These are phyloP conservation scores for Horisme vitalbata DNA, from an alignment of 2,888 invertebrate genomes.

Conservation along the genomic window DNA sequence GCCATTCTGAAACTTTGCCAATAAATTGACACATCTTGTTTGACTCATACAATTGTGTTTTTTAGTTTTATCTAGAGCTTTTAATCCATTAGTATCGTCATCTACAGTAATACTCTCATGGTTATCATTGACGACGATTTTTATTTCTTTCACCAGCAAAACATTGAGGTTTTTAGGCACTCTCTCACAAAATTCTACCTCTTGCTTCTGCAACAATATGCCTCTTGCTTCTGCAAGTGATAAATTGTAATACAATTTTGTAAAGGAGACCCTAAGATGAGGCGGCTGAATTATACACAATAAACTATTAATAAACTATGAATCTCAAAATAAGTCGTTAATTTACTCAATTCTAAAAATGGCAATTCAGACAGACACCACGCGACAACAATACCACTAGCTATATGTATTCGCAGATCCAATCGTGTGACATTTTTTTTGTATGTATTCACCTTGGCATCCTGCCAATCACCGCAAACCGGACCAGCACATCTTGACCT, in stretches of 20 bases:
- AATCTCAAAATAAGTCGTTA: too few relatives aligned
- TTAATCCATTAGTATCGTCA: neutral
- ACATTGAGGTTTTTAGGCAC: too few relatives aligned
- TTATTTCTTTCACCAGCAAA: too few relatives aligned
- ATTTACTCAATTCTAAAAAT: neutral
- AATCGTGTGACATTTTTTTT: constrained; percentile 35
- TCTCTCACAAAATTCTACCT: too few relatives aligned
- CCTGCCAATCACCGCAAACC: constrained; percentile 8
- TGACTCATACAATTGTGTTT: neutral
- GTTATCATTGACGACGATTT: too few relatives aligned
- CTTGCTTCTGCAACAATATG: too few relatives aligned
- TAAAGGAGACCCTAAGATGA: too few relatives aligned
- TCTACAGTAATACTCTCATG: too few relatives aligned
- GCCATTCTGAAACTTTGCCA: constrained; percentile 13
- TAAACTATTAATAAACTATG: too few relatives aligned
- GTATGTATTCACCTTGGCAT: constrained; percentile 12
- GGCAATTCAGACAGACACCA: constrained; percentile 12
- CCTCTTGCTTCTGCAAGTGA: too few relatives aligned
- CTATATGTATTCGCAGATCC: constrained; percentile 30
- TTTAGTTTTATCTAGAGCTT: neutral
- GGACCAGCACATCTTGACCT: constrained; percentile 16
- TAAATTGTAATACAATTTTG: too few relatives aligned
- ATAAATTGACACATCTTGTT: constrained; percentile 2
- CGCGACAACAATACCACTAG: constrained; percentile 21
- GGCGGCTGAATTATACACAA: too few relatives aligned